Base-by-base conservation (phyloP, 2,888 invertebrate genomes). In the Therioaphis trifolii region DNA sequence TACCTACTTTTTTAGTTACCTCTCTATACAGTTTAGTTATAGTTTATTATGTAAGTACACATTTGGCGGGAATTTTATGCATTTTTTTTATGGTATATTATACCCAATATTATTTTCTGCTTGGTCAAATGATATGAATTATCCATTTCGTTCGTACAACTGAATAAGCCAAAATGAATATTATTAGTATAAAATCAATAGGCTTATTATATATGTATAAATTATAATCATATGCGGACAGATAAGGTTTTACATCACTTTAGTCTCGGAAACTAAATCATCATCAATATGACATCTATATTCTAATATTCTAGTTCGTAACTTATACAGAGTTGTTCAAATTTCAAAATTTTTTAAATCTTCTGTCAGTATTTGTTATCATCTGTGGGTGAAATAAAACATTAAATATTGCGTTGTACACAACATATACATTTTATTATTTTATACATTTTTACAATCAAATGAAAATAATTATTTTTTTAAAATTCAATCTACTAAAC, bases 321-420 rank as follows among this genome's bases (percentile, higher is more conserved):
- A n/a, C n/a, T n/a, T n/a, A 55, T 79, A 69, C 78, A 69, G 55
- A 55, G 78, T 69, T 12, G 27, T 79, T 79, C 68, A 46, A 46
- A 63, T 76, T 63, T 24, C 21, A 4, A 66, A 21, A 52, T 58
- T 21, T n/a, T 58, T 24, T 21, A 58, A 21, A 2, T 58, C 21
- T 21, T 12, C n/a, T 52, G 21, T n/a, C n/a, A n/a, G n/a, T n/a
- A n/a, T n/a, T n/a, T n/a, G n/a, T n/a, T n/a, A n/a, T n/a, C n/a
- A n/a, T n/a, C n/a, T n/a, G n/a, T 7, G 3, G 35, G 35, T 35
- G 35, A 35, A 35, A 35, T 35, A 7, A 35, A 35, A 35, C 35
- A 5, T 35, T 35, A 35, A 35, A n/a, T n/a, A n/a, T n/a, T 35
- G 35, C 35, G 7, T 5, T 35, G 35, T 35, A 35, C 7, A 35